Conservation (phyloP, 2,888 invertebrate genomes). For the Coenonympha glycerion region DNA sequence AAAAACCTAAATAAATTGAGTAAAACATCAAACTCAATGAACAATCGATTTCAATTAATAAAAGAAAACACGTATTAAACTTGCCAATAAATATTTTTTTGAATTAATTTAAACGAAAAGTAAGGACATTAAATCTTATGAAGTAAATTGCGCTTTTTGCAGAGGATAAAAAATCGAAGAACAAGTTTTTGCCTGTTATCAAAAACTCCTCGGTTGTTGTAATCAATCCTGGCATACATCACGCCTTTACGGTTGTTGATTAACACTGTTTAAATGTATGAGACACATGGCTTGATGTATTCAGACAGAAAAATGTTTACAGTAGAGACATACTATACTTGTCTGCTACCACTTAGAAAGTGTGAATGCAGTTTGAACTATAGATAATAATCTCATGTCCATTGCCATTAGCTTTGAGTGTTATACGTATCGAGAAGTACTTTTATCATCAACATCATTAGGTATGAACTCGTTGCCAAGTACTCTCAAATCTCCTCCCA, state of each 20-base stretch:
- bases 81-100: not conserved
- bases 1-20: not conserved
- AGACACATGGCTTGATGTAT: constrained; percentile 4
- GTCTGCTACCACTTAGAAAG: not conserved
- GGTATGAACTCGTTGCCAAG: too few relatives aligned
- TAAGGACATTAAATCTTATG: constrained; percentile 5
- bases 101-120: constrained; percentile 1
- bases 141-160: not conserved
- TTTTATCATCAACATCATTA: too few relatives aligned
- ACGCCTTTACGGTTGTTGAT: constrained; percentile 28
- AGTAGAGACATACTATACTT: not conserved
- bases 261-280: constrained; percentile 17
- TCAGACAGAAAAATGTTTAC: constrained; percentile 5
- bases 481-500: too few relatives aligned
- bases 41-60: constrained; percentile 9
- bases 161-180: constrained; percentile 15
- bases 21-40: not conserved
- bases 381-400: too few relatives aligned
- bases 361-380: too few relatives aligned
- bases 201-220: constrained; percentile 24
- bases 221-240: constrained; percentile 27
- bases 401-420: too few relatives aligned
- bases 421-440: too few relatives aligned
- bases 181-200: constrained; percentile 14
- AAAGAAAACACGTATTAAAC: constrained; percentile 3